Percentiles rank a stretch among this genome's conserved stretches.
Conservation (phyloP, 2,113 vertebrate species). For the Zosterops borbonicus region DNA sequence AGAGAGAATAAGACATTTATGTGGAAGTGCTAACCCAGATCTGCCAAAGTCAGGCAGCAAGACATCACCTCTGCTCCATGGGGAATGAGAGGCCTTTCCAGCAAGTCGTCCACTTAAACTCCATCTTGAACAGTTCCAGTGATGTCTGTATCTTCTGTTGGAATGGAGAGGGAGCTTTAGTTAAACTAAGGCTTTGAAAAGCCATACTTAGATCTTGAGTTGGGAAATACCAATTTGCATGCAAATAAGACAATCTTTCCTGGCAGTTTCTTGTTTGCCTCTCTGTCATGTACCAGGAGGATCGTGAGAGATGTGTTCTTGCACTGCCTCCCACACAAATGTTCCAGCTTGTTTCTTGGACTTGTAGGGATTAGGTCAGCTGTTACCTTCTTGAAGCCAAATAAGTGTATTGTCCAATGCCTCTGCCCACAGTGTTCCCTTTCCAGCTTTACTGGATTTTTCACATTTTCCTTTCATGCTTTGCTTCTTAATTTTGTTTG, state of each 20-base stretch:
- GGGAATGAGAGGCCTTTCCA: background rate
- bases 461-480: background rate
- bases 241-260: background rate
- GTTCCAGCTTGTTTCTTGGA: background rate
- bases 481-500: background rate
- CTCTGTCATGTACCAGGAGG: background rate
- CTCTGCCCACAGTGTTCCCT: background rate
- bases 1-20: background rate
- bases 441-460: background rate
- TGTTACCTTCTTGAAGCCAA: background rate
- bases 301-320: background rate
- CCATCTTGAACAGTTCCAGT: background rate
- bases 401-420: background rate
- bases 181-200: background rate
- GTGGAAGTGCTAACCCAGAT: background rate
- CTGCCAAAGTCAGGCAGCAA: background rate
- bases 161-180: background rate
- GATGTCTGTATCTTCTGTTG: background rate
- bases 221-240: background rate
- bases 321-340: background rate
- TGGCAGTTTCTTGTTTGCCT: background rate
- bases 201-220: background rate
- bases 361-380: background rate
- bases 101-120: background rate
- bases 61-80: background rate